Evolutionary conservation across 2,888 invertebrate species (phyloP).

Genomic region (Linnaemya vulpina): DNA sequence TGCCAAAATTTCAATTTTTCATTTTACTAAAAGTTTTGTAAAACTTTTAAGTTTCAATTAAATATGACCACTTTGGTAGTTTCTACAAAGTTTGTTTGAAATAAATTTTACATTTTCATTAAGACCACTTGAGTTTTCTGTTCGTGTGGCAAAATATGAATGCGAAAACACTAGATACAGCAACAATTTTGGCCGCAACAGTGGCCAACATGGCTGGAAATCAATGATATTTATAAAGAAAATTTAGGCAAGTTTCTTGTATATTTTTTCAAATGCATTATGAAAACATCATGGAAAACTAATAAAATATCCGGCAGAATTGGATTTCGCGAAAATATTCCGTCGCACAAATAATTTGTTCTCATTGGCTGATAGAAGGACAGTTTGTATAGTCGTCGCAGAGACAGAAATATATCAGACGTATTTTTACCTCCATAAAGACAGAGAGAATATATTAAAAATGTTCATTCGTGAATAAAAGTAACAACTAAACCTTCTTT

Average conservation of each 20-base stretch:
- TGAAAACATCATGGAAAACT: too few species aligned
- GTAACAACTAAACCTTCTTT: too few species aligned
- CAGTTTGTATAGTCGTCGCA: too few species aligned
- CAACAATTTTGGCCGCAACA: not conserved
- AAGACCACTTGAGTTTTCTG: not conserved
- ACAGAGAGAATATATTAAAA: too few species aligned
- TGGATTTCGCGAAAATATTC: too few species aligned
- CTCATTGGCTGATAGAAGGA: too few species aligned
- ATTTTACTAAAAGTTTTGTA: slow-evolving; percentile 19
- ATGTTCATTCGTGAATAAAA: too few species aligned
- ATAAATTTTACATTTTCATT: slow-evolving; percentile 5
- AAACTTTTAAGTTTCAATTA: slow-evolving; percentile 41
- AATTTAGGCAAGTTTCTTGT: not conserved
- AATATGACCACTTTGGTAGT: slow-evolving; percentile 30
- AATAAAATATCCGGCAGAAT: too few species aligned
- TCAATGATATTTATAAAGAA: not conserved
- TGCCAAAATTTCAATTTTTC: not conserved
- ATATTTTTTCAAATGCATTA: too few species aligned
- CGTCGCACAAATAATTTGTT: too few species aligned
- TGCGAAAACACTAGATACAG: not conserved
- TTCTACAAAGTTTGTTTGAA: slow-evolving; percentile 1
- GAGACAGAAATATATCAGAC: too few species aligned
- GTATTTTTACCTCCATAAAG: too few species aligned
- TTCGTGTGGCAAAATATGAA: slow-evolving; percentile 10
- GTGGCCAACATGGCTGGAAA: not conserved